These are phyloP conservation scores for Cephus nigrinus DNA, from an alignment of 2,888 invertebrate genomes.

Conservation along the genomic window DNA sequence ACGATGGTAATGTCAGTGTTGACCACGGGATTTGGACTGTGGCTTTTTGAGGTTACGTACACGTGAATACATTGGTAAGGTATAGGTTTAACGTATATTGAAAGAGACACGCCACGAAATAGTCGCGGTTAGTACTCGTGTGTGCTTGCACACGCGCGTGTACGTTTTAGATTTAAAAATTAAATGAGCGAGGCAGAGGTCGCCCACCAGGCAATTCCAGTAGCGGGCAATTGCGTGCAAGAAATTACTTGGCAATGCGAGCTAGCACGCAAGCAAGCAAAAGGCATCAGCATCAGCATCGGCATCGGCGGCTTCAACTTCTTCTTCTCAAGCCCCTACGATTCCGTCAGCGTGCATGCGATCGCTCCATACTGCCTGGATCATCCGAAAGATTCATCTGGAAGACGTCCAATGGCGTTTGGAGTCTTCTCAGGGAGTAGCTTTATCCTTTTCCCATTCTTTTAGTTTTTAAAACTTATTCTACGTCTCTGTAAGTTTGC, in stretches of 20 bases:
- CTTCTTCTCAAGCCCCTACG: conserved; percentile 38
- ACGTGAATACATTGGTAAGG: conserved; percentile 28
- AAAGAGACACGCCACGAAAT: background rate
- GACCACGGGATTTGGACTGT: conserved; percentile 27
- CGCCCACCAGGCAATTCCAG: conserved; percentile 62
- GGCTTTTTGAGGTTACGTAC: conserved; percentile 24
- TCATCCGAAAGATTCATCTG: conserved; percentile 5
- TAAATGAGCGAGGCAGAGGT: conserved; percentile 60
- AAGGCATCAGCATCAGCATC: conserved; percentile 11
- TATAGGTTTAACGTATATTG: background rate
- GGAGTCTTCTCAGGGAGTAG: background rate
- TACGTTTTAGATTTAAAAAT: conserved; percentile 52
- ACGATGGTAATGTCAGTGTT: background rate
- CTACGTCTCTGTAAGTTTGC: background rate
- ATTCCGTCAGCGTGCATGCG: conserved; percentile 51
- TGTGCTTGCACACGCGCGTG: conserved; percentile 17
- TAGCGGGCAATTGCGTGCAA: conserved; percentile 65
- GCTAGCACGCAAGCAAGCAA: conserved; percentile 53
- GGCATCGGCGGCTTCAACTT: background rate
- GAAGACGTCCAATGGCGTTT: conserved; percentile 2
- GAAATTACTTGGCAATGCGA: conserved; percentile 61
- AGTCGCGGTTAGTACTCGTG: background rate
- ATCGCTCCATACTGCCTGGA: conserved; percentile 25
- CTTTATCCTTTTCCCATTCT: background rate
- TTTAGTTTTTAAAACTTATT: background rate